These are phyloP conservation scores for Oceanites oceanicus DNA, from an alignment of 2,113 vertebrate genomes.

Conservation along the genomic window DNA sequence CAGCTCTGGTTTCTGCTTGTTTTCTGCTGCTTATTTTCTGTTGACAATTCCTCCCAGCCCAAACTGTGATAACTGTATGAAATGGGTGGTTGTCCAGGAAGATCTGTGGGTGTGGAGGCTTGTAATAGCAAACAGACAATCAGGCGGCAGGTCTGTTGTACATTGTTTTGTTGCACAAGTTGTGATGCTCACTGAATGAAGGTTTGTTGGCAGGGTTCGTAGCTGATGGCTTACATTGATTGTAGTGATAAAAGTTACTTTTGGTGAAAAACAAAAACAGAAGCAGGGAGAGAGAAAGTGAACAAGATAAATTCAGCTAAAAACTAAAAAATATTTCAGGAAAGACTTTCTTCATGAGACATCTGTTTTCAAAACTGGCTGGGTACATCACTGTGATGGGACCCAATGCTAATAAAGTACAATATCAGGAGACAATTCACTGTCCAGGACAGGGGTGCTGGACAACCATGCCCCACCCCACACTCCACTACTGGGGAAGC, in stretches of 20 bases:
- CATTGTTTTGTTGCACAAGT: not conserved
- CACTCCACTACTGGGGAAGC: not conserved
- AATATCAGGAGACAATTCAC: not conserved
- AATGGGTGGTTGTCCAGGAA: not conserved
- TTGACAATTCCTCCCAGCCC: not conserved
- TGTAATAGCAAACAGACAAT: not conserved
- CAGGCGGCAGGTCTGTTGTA: not conserved
- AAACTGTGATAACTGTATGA: not conserved
- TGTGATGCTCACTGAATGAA: not conserved
- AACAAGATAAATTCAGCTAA: not conserved
- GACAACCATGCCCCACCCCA: rapidly evolving
- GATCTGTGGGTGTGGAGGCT: rapidly evolving
- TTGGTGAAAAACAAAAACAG: not conserved
- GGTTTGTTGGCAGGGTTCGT: not conserved
- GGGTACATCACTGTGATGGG: not conserved
- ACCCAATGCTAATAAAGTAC: not conserved
- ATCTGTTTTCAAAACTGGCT: not conserved
- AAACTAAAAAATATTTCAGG: not conserved
- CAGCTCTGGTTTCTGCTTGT: not conserved
- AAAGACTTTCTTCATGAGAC: not conserved
- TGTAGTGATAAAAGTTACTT: not conserved
- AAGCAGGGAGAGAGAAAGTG: not conserved
- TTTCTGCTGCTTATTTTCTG: not conserved
- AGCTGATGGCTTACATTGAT: not conserved
- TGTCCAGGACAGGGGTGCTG: not conserved